These are phyloP conservation scores for Psix sp. DNA, from an alignment of 1,140 invertebrate species.

Conservation along the genomic window DNA sequence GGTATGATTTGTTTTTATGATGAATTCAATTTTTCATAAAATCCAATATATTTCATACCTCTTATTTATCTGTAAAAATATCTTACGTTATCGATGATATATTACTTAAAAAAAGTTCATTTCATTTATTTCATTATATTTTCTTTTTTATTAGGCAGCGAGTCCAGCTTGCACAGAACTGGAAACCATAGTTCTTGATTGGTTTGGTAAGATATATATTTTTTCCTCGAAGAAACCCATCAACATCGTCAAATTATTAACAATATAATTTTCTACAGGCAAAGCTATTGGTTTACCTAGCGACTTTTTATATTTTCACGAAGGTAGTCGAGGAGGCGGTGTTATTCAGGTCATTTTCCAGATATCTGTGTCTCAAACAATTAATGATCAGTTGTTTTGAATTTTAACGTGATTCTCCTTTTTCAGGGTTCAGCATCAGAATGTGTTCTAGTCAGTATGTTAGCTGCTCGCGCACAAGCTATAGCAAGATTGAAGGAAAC, in stretches of 20 bases:
- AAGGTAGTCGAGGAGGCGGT: constrained; percentile 92
- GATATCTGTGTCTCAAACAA: neutral
- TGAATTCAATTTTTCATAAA: too few relatives aligned
- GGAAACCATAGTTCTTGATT: constrained; percentile 97
- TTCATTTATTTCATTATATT: constrained; percentile 2
- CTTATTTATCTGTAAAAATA: too few relatives aligned
- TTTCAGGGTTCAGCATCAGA: constrained; percentile 96
- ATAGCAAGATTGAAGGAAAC: constrained; percentile 91
- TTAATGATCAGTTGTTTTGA: neutral
- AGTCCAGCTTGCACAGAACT: constrained; percentile 98
- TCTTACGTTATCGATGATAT: too few relatives aligned
- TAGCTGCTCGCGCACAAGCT: constrained; percentile 95
- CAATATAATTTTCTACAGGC: constrained; percentile 73
- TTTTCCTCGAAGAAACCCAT: too few relatives aligned
- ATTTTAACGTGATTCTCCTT: neutral
- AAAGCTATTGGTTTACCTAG: constrained; percentile 94
- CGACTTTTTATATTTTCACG: constrained; percentile 88
- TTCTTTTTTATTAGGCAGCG: constrained; percentile 82
- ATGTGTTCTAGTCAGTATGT: constrained; percentile 95
- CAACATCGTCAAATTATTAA: too few relatives aligned
- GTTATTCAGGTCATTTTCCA: constrained; percentile 87
- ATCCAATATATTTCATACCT: too few relatives aligned
- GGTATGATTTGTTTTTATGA: constrained; percentile 86
- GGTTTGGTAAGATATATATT: constrained; percentile 86
- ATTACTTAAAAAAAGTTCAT: too few relatives aligned